Conservation (phyloP, 2,888 invertebrate species). For the Sinohyriopsis cumingii region DNA sequence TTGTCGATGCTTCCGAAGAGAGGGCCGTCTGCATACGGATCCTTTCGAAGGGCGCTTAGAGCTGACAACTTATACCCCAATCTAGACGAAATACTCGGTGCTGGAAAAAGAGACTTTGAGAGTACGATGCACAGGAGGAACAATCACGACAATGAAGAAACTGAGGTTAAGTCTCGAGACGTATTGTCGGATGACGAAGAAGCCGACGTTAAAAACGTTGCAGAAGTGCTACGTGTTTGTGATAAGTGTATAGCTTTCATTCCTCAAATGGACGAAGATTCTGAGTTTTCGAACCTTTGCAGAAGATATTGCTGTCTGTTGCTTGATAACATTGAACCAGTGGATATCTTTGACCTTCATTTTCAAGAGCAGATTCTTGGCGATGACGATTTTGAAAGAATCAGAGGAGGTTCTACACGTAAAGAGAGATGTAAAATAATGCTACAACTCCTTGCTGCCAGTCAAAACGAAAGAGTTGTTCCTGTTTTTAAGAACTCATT, state of each 20-base stretch:
- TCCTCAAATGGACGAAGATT: conserved; percentile 1
- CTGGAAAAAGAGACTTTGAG: not conserved
- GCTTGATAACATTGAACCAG: conserved; percentile 38
- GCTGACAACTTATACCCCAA: conserved; percentile 13
- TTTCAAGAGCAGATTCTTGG: conserved; percentile 32
- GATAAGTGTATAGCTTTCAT: too few species aligned
- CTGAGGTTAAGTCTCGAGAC: conserved; percentile 13
- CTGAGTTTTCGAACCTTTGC: conserved; percentile 5
- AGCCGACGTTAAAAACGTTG: conserved; percentile 1
- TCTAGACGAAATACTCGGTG: conserved; percentile 12
- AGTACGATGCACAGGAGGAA: not conserved
- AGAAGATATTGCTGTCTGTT: conserved; percentile 25
- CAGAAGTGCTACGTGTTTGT: not conserved
- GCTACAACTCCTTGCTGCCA: conserved; percentile 13
- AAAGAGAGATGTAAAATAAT: conserved; percentile 30
- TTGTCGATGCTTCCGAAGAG: conserved; percentile 32
- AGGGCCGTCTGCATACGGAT: conserved; percentile 38
- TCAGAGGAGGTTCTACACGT: conserved; percentile 21
- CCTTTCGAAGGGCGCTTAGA: conserved; percentile 27
- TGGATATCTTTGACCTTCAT: conserved; percentile 31
- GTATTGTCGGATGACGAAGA: conserved; percentile 16
- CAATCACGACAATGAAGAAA: too few species aligned
- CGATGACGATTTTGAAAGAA: conserved; percentile 28
- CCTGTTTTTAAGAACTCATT: conserved; percentile 16
- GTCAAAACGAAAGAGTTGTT: not conserved